These are phyloP conservation scores for Corythucha ciliata DNA, from an alignment of 2,888 invertebrate genomes.

Conservation along the genomic window DNA sequence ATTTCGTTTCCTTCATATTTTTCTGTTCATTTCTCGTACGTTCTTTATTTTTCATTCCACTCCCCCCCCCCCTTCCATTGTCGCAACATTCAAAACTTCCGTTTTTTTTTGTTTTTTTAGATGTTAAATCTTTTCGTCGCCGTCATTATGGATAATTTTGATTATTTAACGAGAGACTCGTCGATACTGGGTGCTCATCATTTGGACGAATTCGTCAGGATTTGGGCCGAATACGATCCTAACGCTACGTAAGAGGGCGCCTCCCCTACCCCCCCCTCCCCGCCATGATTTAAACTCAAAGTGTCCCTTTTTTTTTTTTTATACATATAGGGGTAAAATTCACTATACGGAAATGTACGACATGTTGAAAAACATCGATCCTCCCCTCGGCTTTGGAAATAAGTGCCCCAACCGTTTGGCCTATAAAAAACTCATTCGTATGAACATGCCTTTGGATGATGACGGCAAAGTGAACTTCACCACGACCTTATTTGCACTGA, in stretches of 20 bases:
- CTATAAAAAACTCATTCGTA: conserved; percentile 96
- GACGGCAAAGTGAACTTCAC: conserved; percentile 98
- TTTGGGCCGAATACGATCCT: conserved; percentile 99
- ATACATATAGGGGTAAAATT: conserved; percentile 73
- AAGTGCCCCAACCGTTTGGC: conserved; percentile 99
- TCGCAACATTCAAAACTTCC: neutral
- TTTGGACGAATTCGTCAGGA: conserved; percentile 97
- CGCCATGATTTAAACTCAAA: neutral
- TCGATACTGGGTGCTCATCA: conserved; percentile 99
- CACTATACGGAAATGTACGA: conserved; percentile 99
- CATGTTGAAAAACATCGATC: conserved; percentile 99
- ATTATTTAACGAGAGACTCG: conserved; percentile 98
- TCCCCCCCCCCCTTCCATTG: no score
- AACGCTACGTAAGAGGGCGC: conserved; percentile 80
- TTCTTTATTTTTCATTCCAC: conserved; percentile 37
- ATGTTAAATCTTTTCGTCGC: conserved; percentile 99
- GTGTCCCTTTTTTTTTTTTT: neutral
- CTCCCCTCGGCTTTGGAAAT: conserved; percentile 98
- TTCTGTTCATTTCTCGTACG: conserved; percentile 97
- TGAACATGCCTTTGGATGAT: conserved; percentile 99
- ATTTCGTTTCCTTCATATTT: conserved; percentile 99
- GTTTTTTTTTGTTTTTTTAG: conserved; percentile 45
- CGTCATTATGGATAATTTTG: conserved; percentile 99
- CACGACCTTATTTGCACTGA: conserved; percentile 95
- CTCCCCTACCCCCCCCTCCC: neutral